These are phyloP conservation scores for Cosmorhoe ocellata DNA, from an alignment of 2,888 invertebrate species.

Conservation along the genomic window DNA sequence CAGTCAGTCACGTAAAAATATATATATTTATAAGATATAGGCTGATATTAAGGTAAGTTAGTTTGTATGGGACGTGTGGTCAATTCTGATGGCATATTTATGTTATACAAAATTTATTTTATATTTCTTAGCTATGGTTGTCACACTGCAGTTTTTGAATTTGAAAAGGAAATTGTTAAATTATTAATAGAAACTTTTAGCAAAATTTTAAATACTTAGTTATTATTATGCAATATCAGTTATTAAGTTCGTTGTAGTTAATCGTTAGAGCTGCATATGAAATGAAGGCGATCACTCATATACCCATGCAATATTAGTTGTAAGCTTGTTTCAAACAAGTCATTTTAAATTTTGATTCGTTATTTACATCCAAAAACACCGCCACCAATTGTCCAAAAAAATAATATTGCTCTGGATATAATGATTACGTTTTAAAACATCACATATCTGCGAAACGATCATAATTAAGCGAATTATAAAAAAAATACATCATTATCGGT, in stretches of 20 bases:
- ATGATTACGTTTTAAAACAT: slow-evolving; percentile 55
- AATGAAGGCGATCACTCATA: slow-evolving; percentile 48
- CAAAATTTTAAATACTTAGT: too few species aligned
- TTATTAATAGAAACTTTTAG: too few species aligned
- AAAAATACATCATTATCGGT: slow-evolving; percentile 49
- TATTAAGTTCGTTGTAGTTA: neutral
- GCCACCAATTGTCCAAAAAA: slow-evolving; percentile 66
- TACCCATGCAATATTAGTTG: slow-evolving; percentile 80
- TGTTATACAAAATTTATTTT: too few species aligned
- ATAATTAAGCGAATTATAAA: slow-evolving; percentile 59
- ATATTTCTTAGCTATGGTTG: too few species aligned
- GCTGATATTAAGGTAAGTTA: too few species aligned
- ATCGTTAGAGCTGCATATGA: slow-evolving; percentile 35
- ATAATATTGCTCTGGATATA: slow-evolving; percentile 78
- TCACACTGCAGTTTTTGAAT: too few species aligned
- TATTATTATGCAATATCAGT: too few species aligned
- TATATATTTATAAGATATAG: too few species aligned
- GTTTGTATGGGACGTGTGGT: too few species aligned
- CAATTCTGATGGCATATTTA: too few species aligned
- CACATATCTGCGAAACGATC: slow-evolving; percentile 68
- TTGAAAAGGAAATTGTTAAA: too few species aligned
- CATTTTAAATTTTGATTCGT: slow-evolving; percentile 41
- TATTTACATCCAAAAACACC: slow-evolving; percentile 56
- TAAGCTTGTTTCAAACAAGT: slow-evolving; percentile 54
- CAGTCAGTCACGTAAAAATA: too few species aligned